Evolutionary conservation across 1,140 invertebrate genomes (phyloP), one percentile per base, ranked within the genome.

Genomic region (Eurosta solidaginis): DNA sequence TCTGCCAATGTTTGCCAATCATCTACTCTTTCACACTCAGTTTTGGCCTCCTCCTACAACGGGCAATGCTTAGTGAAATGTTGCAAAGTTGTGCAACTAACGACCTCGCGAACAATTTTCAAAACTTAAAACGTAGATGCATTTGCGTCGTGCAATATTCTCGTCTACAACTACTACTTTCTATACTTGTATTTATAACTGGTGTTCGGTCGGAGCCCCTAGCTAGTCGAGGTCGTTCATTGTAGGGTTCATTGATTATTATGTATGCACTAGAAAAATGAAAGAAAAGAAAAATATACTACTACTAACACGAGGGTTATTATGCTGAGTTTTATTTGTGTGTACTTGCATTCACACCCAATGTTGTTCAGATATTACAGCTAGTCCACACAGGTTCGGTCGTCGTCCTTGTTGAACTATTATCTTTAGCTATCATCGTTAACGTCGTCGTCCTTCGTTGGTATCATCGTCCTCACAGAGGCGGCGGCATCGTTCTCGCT

Each of bases 201-300:
- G n/a, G n/a, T n/a, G 22, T 54, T 54, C 33, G 33, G 59, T 68
- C 59, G 59, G 36, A 7, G 59, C n/a, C 59, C 33, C 22, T 9
- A 29, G n/a, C 47, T n/a, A n/a, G 59, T 9, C 29, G 59, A 42
- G 59, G 59, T 68, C 59, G 29, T 68, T 68, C 33, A 68, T 40
- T n/a, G 59, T 20, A 68, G 59, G 59, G 59, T 68, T 68, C 59
- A 68, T 68, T 68, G 59, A 68, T 68, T 68, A 68, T 68, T 40
- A 40, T 68, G 29, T 68, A 22, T 68, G 40, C 29, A 7, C 5
- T 33, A 6, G 10, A 25, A 40, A 36, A 12, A 59, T 59, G 25
- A 14, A 17, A 7, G 10, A 25, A 40, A 36, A 12, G 33, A 33
- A 12, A 14, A 17, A 7, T 22, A 6, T 10, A 3, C 0, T 54